phyloP scores from a whole-genome alignment of 2,113 vertebrate genomes.

The Daubentonia madagascariensis region DNA sequence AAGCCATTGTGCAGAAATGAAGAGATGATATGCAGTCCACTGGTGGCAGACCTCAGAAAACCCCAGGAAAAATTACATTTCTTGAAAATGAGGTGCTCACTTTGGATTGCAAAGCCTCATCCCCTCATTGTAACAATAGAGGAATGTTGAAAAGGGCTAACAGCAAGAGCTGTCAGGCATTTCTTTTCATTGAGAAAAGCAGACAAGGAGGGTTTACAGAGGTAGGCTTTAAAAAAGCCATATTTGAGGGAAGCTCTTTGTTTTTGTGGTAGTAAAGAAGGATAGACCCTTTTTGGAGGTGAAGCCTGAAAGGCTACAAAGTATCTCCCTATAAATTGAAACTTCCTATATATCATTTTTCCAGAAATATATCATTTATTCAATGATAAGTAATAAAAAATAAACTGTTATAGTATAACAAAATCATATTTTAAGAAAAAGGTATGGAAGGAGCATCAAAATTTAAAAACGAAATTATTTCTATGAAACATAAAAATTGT shows the following conservation, averaged over 20 bases:
- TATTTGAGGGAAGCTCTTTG: background rate
- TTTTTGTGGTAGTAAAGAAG: background rate
- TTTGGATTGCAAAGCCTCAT: background rate
- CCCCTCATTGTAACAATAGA: background rate
- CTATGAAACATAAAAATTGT: background rate
- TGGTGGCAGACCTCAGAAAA: background rate
- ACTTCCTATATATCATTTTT: background rate
- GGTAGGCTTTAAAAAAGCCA: background rate
- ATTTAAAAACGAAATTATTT: background rate
- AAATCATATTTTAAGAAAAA: background rate
- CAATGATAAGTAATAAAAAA: background rate
- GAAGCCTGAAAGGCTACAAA: background rate
- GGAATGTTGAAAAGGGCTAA: background rate
- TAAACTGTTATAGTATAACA: background rate
- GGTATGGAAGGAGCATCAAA: background rate
- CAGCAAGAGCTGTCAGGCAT: background rate
- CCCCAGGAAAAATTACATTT: background rate
- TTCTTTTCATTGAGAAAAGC: background rate
- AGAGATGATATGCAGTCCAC: background rate
- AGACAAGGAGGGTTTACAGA: background rate
- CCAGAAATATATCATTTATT: background rate
- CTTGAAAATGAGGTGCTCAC: background rate
- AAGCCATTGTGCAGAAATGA: background rate
- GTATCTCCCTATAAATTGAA: background rate
- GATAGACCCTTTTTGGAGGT: background rate